Evolutionary conservation across 2,797 vertebrate species (phyloP).

Genomic region (Valencia hispanica): DNA sequence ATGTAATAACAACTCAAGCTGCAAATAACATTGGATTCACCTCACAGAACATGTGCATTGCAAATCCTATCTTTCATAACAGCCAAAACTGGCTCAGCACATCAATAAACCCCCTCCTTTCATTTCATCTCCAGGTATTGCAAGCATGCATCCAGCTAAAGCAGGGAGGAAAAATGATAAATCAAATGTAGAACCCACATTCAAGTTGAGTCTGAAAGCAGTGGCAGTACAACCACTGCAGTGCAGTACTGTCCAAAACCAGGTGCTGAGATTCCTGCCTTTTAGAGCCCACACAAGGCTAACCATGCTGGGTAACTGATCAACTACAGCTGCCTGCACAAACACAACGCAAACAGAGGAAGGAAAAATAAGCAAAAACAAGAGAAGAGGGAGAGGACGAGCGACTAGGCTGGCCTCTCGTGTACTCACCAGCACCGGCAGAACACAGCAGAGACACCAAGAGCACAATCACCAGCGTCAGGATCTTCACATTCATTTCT

Average conservation of each 20-base stretch:
- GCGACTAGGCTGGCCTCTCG: slow-evolving; percentile 73
- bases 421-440: slow-evolving; percentile 87
- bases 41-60: slow-evolving; percentile 71
- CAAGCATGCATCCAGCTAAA: slow-evolving; percentile 64
- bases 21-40: slow-evolving; percentile 63
- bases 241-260: slow-evolving; percentile 84
- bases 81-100: slow-evolving; percentile 69
- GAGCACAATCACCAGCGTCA: slow-evolving; percentile 89
- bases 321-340: slow-evolving; percentile 80
- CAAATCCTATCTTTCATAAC: slow-evolving; percentile 74
- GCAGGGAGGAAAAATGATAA: slow-evolving; percentile 47
- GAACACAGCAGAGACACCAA: slow-evolving; percentile 88
- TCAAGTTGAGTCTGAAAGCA: slow-evolving; percentile 70
- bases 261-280: slow-evolving; percentile 84
- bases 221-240: slow-evolving; percentile 82
- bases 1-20: slow-evolving; percentile 60
- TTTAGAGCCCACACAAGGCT: slow-evolving; percentile 81
- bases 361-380: slow-evolving; percentile 56
- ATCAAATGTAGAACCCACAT: slow-evolving; percentile 42
- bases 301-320: slow-evolving; percentile 84
- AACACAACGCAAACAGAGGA: slow-evolving; percentile 74
- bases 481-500: slow-evolving; percentile 91
- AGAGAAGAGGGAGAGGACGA: slow-evolving; percentile 67
- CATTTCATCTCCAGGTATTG: slow-evolving; percentile 64
- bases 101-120: slow-evolving; percentile 55